Evolutionary conservation across 1,140 invertebrate genomes (phyloP).

Genomic region (Platorchestia sp.): DNA sequence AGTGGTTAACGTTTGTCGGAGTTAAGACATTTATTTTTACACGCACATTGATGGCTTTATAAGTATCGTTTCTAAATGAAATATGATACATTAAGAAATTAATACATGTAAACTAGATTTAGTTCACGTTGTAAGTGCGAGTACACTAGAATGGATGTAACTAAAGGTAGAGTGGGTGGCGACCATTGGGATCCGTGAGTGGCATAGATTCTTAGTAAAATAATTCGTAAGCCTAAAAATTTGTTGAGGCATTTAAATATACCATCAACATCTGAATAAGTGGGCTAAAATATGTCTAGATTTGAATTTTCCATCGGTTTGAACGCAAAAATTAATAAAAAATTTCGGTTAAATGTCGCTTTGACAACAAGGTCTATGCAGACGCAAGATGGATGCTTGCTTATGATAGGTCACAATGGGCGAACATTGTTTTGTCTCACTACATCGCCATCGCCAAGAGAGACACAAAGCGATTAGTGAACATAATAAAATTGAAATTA

Average conservation of each 20-base stretch:
- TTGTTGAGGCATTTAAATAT: too few relatives aligned
- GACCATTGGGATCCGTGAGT: too few relatives aligned
- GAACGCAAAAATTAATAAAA: background rate
- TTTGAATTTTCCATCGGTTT: too few relatives aligned
- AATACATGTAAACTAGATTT: background rate
- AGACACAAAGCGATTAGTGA: background rate
- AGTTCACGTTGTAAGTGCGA: background rate
- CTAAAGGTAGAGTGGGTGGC: background rate
- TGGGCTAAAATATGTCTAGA: too few relatives aligned
- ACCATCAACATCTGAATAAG: too few relatives aligned
- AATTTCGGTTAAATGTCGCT: background rate
- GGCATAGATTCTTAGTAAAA: too few relatives aligned
- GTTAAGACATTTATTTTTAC: background rate
- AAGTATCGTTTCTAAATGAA: background rate
- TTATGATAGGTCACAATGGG: background rate
- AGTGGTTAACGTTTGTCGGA: background rate
- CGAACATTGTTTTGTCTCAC: background rate
- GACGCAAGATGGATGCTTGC: background rate
- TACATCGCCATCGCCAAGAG: background rate
- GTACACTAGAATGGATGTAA: background rate
- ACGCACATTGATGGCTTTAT: background rate
- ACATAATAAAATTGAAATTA: background rate
- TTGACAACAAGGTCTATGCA: background rate
- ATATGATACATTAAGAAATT: background rate
- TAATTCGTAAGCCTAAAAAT: too few relatives aligned